These are phyloP conservation scores for Nebria ingens DNA, from an alignment of 1,140 invertebrate genomes.

Conservation along the genomic window DNA sequence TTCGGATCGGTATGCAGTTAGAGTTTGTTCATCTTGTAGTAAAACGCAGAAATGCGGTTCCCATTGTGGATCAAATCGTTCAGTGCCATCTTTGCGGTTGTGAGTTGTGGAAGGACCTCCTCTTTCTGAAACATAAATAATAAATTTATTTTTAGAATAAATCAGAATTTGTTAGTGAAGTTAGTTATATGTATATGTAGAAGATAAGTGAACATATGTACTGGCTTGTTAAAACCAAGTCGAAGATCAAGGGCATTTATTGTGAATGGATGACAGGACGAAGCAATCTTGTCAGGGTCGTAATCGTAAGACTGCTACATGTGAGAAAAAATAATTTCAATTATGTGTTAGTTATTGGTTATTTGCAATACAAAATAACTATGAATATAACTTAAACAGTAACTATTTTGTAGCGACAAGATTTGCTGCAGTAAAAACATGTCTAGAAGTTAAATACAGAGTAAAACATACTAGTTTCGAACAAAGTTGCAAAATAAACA, in stretches of 20 bases:
- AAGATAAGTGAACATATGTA: not conserved
- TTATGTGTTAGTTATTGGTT: no score
- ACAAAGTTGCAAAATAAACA: no score
- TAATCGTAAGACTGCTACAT: no score
- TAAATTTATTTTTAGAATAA: not conserved
- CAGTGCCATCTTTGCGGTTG: not conserved
- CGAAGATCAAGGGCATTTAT: conserved; percentile 7
- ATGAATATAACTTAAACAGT: no score
- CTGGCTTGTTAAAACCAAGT: not conserved
- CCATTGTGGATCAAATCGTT: conserved; percentile 47
- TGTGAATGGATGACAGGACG: conserved; percentile 7
- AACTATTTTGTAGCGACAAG: no score
- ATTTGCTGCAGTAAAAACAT: no score
- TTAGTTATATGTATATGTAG: not conserved
- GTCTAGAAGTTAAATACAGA: no score
- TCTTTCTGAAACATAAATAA: not conserved
- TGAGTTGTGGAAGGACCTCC: not conserved
- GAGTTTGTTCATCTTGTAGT: conserved; percentile 71
- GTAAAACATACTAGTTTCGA: no score
- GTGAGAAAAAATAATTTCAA: no score
- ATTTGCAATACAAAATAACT: no score
- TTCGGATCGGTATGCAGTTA: conserved; percentile 77
- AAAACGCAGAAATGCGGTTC: conserved; percentile 81
- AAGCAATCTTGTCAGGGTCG: no score
- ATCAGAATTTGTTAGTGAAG: no score